A percentile compares a stretch with the other conserved stretches of the same genome.
These are phyloP conservation scores for Heliconius erato DNA, from an alignment of 2,888 invertebrate species.

Conservation along the genomic window DNA sequence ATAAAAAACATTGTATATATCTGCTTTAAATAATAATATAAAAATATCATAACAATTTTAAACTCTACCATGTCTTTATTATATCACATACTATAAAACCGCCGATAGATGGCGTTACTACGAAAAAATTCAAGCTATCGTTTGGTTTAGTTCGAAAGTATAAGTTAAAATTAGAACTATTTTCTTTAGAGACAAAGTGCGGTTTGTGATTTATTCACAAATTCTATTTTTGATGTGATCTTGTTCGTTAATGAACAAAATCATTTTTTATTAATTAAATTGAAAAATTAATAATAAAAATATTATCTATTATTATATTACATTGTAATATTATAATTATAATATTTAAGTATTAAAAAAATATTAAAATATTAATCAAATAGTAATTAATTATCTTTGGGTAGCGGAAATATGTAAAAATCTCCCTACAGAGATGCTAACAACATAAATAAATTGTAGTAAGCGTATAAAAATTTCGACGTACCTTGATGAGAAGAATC, in stretches of 20 bases:
- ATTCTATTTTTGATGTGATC: constrained; percentile 14
- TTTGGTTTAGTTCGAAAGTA: constrained; percentile 6
- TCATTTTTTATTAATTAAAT: neutral
- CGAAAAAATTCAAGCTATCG: constrained; percentile 25
- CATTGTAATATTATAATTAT: no score
- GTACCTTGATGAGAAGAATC: no score
- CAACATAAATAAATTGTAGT: no score
- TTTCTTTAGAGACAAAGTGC: neutral
- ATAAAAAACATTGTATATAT: no score
- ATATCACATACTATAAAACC: neutral
- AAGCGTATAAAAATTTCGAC: no score
- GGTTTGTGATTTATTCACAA: constrained; percentile 21
- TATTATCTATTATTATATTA: no score
- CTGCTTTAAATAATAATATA: neutral
- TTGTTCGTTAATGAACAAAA: constrained; percentile 1
- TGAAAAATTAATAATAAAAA: no score
- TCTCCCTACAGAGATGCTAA: no score
- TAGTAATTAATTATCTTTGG: no score
- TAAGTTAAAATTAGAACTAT: neutral
- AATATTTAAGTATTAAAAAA: no score
- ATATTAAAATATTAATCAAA: no score
- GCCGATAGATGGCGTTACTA: constrained; percentile 11
- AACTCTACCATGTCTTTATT: neutral
- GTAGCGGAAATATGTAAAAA: no score
- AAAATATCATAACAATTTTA: neutral